Base-by-base conservation (phyloP, 2,888 invertebrate genomes). In the Scotopteryx bipunctaria region DNA sequence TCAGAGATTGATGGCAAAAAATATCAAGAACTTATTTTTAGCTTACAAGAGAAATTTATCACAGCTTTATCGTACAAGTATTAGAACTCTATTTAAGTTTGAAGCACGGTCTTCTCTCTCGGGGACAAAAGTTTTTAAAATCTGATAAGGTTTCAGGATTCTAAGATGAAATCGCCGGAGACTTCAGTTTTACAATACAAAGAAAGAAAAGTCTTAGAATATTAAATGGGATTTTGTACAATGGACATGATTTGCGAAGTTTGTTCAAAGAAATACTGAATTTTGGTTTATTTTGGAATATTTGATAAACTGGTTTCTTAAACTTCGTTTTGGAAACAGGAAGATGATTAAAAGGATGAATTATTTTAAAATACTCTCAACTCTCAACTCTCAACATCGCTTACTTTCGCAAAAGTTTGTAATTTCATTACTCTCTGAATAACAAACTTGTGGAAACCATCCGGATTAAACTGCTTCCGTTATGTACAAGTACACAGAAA, bases 71-170 rank as follows among this genome's bases (percentile, higher is more conserved):
- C 38, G 16, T 29, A 17, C 40, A 40, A 40, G 6, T 25, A 11
- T 13, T 2, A 38, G 15, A 40, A 40, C 29, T 40, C 27, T 29
- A 40, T 40, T 40, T 9, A 40, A 40, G 13, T 40, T 40, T 11
- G 6, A 29, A 40, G 9, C 16, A 3, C 11, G 16, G 16, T 27
- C 29, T 40, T 11, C 17, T 11, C 8, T 38, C 9, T 15, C 23
- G 14, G 15, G 25, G 17, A 15, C 16, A 40, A 38, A 38, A 27
- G 11, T 27, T 38, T 23, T 27, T 5, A n/a, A 35, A 35, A 9
- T 17, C 6, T 6, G 29, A 29, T 29, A 40, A 29, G 5, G 15
- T 29, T 16, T 16, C 27, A 17, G 16, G 33, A 5, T 35, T 11
- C 35, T 11, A 17, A 11, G 38, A 38, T 38, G 2, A 25, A 23